Percentiles rank a stretch among this genome's conserved stretches.
Conservation (phyloP, 2,888 invertebrate genomes). For the Pandemis cinnamomeana region DNA sequence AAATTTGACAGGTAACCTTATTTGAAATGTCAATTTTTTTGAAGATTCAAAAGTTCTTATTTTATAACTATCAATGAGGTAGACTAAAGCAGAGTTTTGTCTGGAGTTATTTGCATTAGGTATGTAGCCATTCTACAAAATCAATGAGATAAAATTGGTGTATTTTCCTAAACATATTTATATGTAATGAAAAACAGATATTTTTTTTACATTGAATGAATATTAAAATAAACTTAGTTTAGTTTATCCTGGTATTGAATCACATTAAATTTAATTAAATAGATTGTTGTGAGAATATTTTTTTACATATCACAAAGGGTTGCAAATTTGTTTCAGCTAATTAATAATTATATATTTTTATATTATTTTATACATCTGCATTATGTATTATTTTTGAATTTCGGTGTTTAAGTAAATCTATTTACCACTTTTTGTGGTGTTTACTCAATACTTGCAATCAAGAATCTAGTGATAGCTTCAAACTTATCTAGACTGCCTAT, state of each 20-base stretch:
- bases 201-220: no score
- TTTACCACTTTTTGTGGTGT: not conserved
- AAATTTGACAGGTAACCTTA: conserved; percentile 43
- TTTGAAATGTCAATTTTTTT: conserved; percentile 36
- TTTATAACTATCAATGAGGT: conserved; percentile 2
- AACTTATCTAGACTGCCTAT: conserved; percentile 35
- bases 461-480: conserved; percentile 19
- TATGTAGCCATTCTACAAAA: not conserved
- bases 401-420: not conserved
- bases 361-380: not conserved
- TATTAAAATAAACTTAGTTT: no score
- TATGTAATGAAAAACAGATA: no score
- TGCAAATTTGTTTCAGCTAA: no score
- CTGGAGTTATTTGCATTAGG: not conserved
- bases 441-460: conserved; percentile 10
- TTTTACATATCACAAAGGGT: no score
- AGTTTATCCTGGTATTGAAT: no score
- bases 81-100: not conserved
- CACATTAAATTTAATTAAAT: no score
- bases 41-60: conserved; percentile 15
- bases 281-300: no score
- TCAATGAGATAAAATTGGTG: not conserved
- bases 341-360: not conserved
- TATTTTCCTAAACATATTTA: not conserved
- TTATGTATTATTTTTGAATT: not conserved